Evolutionary conservation across 2,113 vertebrate species (phyloP).

Genomic region (Mionectes macconnelli): DNA sequence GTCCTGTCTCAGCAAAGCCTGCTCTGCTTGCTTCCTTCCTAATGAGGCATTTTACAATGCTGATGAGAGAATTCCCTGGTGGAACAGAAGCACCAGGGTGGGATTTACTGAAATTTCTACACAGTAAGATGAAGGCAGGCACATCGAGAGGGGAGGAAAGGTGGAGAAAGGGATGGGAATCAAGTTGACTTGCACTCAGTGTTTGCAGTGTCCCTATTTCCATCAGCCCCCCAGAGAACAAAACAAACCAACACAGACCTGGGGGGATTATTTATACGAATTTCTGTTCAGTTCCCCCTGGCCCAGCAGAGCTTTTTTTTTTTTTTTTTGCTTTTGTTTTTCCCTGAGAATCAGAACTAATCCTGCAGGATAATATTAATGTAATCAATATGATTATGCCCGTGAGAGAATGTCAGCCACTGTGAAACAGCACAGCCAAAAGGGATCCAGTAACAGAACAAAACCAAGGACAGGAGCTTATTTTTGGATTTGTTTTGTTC

Average conservation of each 20-base stretch:
- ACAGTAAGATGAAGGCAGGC: not conserved
- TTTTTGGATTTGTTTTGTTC: not conserved
- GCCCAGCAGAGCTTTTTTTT: not conserved
- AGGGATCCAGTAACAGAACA: not conserved
- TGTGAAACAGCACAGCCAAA: not conserved
- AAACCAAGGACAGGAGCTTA: not conserved
- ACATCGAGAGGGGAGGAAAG: not conserved
- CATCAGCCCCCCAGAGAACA: not conserved
- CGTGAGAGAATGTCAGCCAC: not conserved
- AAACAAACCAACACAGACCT: not conserved
- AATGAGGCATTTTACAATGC: slow-evolving; percentile 12
- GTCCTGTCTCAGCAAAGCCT: not conserved
- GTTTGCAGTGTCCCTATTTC: not conserved
- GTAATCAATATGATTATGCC: not conserved
- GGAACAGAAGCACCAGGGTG: not conserved
- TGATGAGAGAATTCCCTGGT: slow-evolving; percentile 13
- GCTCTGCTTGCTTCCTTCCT: not conserved
- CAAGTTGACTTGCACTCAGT: not conserved
- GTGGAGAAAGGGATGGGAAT: not conserved
- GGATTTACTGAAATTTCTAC: not conserved
- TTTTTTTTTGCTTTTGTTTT: not conserved
- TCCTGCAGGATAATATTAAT: not conserved
- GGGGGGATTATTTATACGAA: not conserved
- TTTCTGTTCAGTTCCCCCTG: not conserved
- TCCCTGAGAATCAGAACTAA: not conserved